phyloP scores from a whole-genome alignment of 2,113 vertebrate species.

The Sebastes fasciatus region DNA sequence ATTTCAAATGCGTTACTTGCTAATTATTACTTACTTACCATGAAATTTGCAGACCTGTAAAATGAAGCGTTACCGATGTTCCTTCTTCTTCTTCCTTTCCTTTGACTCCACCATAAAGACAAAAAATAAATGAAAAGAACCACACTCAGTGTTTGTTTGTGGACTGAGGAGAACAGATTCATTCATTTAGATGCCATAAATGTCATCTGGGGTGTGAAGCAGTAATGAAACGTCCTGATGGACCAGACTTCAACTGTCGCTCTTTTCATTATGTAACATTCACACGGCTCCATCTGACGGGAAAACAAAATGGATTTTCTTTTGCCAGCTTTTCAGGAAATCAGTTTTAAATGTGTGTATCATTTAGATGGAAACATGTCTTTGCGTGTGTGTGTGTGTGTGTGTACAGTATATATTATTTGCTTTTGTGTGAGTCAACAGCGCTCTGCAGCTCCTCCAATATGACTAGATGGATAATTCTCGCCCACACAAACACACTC shows the following conservation, averaged over 20 bases:
- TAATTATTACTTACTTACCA: too few species aligned
- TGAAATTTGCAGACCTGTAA: too few species aligned
- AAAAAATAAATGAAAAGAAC: not conserved
- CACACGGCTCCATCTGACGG: not conserved
- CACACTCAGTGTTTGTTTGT: not conserved
- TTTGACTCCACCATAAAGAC: too few species aligned
- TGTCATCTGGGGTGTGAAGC: slow-evolving; percentile 23
- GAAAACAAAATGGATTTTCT: not conserved
- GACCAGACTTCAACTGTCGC: not conserved
- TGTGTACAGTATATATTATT: not conserved
- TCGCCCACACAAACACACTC: slow-evolving; percentile 1
- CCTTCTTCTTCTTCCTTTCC: too few species aligned
- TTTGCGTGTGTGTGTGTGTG: not conserved
- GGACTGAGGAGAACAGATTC: not conserved
- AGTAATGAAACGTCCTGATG: not conserved
- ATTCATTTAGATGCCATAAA: not conserved
- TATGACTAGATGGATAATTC: slow-evolving; percentile 1
- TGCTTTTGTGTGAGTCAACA: slow-evolving; percentile 18
- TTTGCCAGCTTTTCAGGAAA: not conserved
- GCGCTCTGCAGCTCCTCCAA: slow-evolving; percentile 5
- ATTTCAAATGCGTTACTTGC: too few species aligned
- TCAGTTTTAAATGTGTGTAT: not conserved
- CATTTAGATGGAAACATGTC: not conserved
- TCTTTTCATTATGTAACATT: not conserved
- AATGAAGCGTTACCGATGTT: too few species aligned